These are phyloP conservation scores for Diplolepis rosae DNA, from an alignment of 2,888 invertebrate genomes.

Conservation along the genomic window DNA sequence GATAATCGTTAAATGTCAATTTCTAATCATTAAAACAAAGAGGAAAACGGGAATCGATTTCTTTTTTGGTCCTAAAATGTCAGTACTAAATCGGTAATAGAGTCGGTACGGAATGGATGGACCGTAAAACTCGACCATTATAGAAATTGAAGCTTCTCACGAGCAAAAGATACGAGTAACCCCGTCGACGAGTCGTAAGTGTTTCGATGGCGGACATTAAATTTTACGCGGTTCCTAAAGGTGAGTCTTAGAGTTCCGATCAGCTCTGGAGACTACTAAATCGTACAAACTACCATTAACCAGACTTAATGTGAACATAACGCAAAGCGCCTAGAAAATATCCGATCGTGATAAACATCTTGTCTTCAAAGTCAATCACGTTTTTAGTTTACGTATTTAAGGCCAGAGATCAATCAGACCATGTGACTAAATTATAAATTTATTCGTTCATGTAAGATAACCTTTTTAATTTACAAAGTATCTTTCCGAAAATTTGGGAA, in stretches of 20 bases:
- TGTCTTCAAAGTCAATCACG: background rate
- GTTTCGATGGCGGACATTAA: slow-evolving; percentile 35
- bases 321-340: slow-evolving; percentile 10
- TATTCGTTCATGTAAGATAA: too few relatives aligned
- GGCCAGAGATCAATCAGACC: too few relatives aligned
- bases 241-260: slow-evolving; percentile 16
- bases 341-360: background rate
- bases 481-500: too few relatives aligned
- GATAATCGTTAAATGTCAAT: background rate
- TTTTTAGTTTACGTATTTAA: too few relatives aligned
- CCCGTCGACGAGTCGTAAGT: slow-evolving; percentile 32
- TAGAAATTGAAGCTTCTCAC: slow-evolving; percentile 28
- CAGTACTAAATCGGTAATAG: slow-evolving; percentile 27
- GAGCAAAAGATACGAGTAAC: slow-evolving; percentile 18
- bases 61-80: background rate
- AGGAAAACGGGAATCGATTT: background rate
- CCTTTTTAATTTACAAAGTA: too few relatives aligned
- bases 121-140: slow-evolving; percentile 30
- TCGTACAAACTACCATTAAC: slow-evolving; percentile 11
- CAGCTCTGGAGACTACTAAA: slow-evolving; percentile 5
- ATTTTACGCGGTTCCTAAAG: slow-evolving; percentile 50
- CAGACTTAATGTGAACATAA: background rate
- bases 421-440: too few relatives aligned
- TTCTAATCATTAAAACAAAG: background rate
- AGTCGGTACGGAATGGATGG: slow-evolving; percentile 26